Percentiles rank a stretch among this genome's conserved stretches.
Evolutionary conservation across 1,140 invertebrate genomes (phyloP).

Genomic region (Lepidotrigona ventralis): DNA sequence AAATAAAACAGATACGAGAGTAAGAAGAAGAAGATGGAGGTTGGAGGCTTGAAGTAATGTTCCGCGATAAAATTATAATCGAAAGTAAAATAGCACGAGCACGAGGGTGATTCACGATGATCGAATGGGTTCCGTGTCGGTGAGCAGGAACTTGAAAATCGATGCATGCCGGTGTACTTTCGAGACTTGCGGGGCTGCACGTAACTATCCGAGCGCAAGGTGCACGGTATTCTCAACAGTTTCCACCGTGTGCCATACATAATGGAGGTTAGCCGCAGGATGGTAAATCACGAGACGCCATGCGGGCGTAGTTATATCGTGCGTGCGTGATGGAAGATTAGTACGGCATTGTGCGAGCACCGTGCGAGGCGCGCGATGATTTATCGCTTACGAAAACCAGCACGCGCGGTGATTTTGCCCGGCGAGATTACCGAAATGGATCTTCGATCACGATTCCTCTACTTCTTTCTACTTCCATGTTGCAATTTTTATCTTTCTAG

Average conservation of each 20-base stretch:
- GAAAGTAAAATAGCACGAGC: conserved; percentile 26
- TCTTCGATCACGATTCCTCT: conserved; percentile 53
- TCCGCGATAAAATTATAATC: background rate
- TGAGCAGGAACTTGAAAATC: conserved; percentile 50
- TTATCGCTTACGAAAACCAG: conserved; percentile 76
- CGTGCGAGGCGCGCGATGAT: conserved; percentile 75
- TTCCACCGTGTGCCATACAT: conserved; percentile 78
- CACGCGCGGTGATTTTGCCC: conserved; percentile 49
- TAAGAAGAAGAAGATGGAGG: too few relatives aligned
- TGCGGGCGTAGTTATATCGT: conserved; percentile 80
- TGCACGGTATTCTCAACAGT: conserved; percentile 76
- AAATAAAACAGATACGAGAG: background rate
- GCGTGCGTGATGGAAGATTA: conserved; percentile 79
- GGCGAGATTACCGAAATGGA: conserved; percentile 50
- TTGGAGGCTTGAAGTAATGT: background rate
- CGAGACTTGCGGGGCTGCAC: conserved; percentile 45
- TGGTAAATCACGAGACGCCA: conserved; percentile 79
- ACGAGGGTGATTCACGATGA: conserved; percentile 24
- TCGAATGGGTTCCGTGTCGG: conserved; percentile 29
- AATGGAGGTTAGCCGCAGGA: conserved; percentile 79
- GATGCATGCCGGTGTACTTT: conserved; percentile 48
- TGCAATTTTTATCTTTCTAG: background rate
- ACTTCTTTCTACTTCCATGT: background rate
- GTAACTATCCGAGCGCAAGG: conserved; percentile 72
- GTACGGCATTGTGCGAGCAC: conserved; percentile 78